Base-by-base conservation (phyloP, 2,888 invertebrate genomes). In the Cepaea hortensis region DNA sequence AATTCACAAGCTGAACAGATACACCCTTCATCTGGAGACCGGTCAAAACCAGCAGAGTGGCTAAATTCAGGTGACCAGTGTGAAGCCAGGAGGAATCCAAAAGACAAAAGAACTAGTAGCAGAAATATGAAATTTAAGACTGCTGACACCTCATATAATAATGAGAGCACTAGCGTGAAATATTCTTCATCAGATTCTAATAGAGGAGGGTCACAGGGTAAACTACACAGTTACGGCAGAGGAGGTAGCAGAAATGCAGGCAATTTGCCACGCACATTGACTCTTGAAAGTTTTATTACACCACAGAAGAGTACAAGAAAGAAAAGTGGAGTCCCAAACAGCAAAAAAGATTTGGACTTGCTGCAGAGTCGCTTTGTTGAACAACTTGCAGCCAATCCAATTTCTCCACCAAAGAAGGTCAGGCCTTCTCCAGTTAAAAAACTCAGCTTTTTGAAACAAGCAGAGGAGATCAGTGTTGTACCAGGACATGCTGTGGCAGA, bases 321-420 rank as follows among this genome's bases (percentile, higher is more conserved):
- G 48, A 76, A 81, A 79, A 82, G 23, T 75, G 76, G 81, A n/a
- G 13, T 46, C 13, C 9, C 68, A 35, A 75, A 70, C 20, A 75
- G 76, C n/a, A 87, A 76, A 20, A 87, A 84, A 23, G 55, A 70
- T 76, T 35, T 84, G 48, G 23, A n/a, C 7, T 46, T 81, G 81
- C 65, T 86, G n/a, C 68, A 84, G 13, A 87, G 48, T 55, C 80
- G 87, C 20, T 84, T 87, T 81, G 81, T 84, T 11, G 84, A 84
- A 20, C 65, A 87, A 5, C 81, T 87, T 13, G 75, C 70, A 61
- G 87, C 84, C n/a, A 87, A 80, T 35, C 68, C 84, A 65, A 76
- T 84, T 9, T 87, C 87, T 50, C 87, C 87, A 23, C 84, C 87
- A 50, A 87, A 87, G 75, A 87, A 87, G 23, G 81, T 87, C 6